Evolutionary conservation across 2,113 vertebrate species (phyloP).

Genomic region (Ptilonorhynchus violaceus): DNA sequence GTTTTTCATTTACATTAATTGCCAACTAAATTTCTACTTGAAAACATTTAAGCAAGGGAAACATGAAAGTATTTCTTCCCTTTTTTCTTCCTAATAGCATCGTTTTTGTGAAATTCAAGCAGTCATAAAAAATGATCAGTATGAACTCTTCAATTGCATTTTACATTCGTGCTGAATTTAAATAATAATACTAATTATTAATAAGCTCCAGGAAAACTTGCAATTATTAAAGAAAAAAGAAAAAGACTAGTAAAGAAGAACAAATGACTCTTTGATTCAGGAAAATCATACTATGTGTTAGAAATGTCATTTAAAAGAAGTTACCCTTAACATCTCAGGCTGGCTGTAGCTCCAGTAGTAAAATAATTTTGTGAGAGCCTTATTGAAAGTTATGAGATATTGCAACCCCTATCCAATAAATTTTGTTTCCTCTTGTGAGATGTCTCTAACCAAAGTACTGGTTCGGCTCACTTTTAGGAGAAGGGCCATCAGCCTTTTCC

Average conservation of each 20-base stretch:
- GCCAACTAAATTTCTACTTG: neutral
- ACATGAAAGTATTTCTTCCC: neutral
- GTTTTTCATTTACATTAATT: neutral
- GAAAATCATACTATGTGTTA: neutral
- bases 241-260: neutral
- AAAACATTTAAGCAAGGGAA: neutral
- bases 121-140: neutral
- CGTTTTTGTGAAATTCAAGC: neutral
- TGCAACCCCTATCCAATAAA: neutral
- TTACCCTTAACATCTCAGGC: neutral
- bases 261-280: neutral
- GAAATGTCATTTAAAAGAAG: neutral
- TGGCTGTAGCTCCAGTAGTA: neutral
- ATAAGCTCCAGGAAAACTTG: neutral
- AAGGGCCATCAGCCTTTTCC: neutral
- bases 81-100: neutral
- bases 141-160: neutral
- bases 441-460: neutral
- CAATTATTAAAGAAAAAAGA: neutral
- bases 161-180: neutral
- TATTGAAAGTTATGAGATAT: neutral
- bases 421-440: neutral
- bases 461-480: neutral
- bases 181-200: constrained; percentile 3
- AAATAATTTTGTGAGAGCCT: neutral